phyloP scores from a whole-genome alignment of 1,140 invertebrate species.

The Solenopsis fugax region DNA sequence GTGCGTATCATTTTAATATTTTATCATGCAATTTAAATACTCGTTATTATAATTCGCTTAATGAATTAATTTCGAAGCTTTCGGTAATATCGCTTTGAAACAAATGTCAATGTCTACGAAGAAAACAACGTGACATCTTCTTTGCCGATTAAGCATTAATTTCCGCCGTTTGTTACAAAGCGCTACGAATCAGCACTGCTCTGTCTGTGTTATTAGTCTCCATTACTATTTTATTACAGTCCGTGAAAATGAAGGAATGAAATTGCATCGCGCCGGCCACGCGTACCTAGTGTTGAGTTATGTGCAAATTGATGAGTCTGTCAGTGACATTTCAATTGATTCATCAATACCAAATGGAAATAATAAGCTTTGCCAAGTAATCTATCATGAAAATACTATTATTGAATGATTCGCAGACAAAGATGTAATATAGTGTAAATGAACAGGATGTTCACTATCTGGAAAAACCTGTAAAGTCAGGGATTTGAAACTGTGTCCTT shows the following conservation, averaged over 20 bases:
- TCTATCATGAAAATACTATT: slow-evolving; percentile 72
- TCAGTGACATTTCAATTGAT: slow-evolving; percentile 60
- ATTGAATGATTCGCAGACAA: slow-evolving; percentile 57
- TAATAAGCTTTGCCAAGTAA: slow-evolving; percentile 73
- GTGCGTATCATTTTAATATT: slow-evolving; percentile 15
- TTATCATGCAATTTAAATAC: background rate
- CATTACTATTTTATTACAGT: slow-evolving; percentile 42
- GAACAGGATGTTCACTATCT: too few relatives aligned
- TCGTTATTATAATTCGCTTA: background rate
- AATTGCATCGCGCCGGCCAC: slow-evolving; percentile 56
- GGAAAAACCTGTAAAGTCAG: too few relatives aligned
- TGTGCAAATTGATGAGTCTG: slow-evolving; percentile 48
- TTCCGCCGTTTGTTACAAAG: slow-evolving; percentile 34
- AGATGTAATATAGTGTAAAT: slow-evolving; percentile 31
- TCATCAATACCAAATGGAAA: slow-evolving; percentile 63
- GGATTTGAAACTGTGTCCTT: too few relatives aligned
- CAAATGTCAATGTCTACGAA: background rate
- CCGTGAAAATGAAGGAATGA: slow-evolving; percentile 42
- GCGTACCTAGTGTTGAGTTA: slow-evolving; percentile 42
- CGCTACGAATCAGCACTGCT: slow-evolving; percentile 14
- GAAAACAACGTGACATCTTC: background rate
- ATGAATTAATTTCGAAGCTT: background rate
- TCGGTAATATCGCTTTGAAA: background rate
- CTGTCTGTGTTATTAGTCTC: slow-evolving; percentile 45
- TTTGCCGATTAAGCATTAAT: slow-evolving; percentile 25